Evolutionary conservation across 2,113 vertebrate genomes (phyloP), one percentile per base, ranked within the genome.

Genomic region (Phycodurus eques): DNA sequence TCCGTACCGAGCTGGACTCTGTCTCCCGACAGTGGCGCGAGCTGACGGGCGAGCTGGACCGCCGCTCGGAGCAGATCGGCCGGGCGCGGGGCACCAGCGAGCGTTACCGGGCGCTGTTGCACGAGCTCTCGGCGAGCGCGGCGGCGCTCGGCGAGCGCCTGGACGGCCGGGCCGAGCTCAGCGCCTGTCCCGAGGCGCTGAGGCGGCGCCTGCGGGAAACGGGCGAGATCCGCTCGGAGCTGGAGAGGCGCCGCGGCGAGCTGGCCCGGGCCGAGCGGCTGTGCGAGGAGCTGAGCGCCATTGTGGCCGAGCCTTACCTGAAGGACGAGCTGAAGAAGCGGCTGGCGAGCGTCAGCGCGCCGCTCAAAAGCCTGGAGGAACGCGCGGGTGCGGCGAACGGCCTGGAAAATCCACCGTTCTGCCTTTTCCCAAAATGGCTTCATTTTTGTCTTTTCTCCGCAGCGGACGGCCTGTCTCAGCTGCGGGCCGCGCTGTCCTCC

Each of bases 401-500:
- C 57, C 57, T 12, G 15, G 22, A 31, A 33, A 13, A 27, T 61
- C 27, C 57, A 27, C 10, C 14, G 14, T 46, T 12, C 2, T 49
- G 47, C 47, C 15, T 17, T 19, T 49, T 60, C 57, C 10, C 5
- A 31, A 22, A 60, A 27, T 27, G n/a, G n/a, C n/a, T n/a, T 27
- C 27, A 27, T 61, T 35, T 35, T 17, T 17, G 14, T 61, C 14
- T 70, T 0, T 60, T 64, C 54, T 89, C 9, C 69, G 6, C 70
- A 99, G 98, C 94, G 20, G 96, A 98, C 83, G 93, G 96, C 56
- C 93, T 99, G 87, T 98, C 96, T 77, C 96, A 97, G 84, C 94
- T 99, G 47, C 98, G 99, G 88, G 93, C 93, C 0, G 95, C 95
- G 0, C 94, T 99, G 20, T 97, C 95, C 0, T 98, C 96, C 83